Evolutionary conservation across 2,888 invertebrate species (phyloP).

Genomic region (Criorhina ranunculi): DNA sequence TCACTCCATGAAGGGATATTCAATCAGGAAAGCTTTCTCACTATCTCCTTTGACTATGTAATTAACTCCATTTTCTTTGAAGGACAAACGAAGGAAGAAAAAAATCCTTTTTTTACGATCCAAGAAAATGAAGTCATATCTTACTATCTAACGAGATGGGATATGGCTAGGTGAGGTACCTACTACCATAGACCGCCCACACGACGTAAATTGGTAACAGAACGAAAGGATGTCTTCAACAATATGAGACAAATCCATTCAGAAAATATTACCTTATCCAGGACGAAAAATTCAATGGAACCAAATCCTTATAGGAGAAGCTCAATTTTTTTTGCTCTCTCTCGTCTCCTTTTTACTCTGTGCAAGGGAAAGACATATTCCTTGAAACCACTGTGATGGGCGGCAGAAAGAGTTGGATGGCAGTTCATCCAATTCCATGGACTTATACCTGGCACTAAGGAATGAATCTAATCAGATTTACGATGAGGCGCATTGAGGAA

Average conservation of each 20-base stretch:
- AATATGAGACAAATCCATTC: slow-evolving; percentile 71
- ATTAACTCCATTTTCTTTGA: slow-evolving; percentile 34
- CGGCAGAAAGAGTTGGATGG: not conserved
- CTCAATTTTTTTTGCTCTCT: slow-evolving; percentile 6
- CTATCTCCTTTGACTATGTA: slow-evolving; percentile 21
- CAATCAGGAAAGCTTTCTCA: slow-evolving; percentile 6
- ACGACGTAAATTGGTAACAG: slow-evolving; percentile 27
- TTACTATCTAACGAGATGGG: slow-evolving; percentile 7
- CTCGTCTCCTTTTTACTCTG: not conserved
- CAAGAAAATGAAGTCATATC: slow-evolving; percentile 34
- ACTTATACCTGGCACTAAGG: slow-evolving; percentile 70
- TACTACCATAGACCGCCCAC: not conserved
- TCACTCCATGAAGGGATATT: not conserved
- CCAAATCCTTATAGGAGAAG: slow-evolving; percentile 29
- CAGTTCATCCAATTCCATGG: slow-evolving; percentile 42
- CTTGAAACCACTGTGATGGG: slow-evolving; percentile 43
- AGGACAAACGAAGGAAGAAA: not conserved
- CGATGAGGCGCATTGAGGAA: slow-evolving; percentile 51
- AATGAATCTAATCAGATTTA: slow-evolving; percentile 71
- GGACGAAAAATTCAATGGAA: slow-evolving; percentile 55
- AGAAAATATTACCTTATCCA: slow-evolving; percentile 48
- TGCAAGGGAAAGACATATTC: slow-evolving; percentile 21
- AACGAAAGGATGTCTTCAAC: slow-evolving; percentile 29
- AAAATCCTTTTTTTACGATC: slow-evolving; percentile 6
- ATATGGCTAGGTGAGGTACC: not conserved